Conservation (phyloP, 2,113 vertebrate species). For the Pandion haliaetus region DNA sequence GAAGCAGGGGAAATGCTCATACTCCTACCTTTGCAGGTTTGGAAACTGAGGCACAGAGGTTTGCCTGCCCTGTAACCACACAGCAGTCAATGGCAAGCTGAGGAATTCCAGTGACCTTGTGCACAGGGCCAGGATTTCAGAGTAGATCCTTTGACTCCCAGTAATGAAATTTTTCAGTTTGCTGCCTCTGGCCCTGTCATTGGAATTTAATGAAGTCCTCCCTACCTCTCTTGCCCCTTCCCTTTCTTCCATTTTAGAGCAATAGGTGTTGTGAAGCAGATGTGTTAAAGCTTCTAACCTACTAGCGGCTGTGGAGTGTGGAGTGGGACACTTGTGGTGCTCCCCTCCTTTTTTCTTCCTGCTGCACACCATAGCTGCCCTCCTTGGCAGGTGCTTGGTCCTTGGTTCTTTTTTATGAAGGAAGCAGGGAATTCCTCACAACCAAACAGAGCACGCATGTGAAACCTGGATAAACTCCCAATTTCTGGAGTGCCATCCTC, state of each 20-base stretch:
- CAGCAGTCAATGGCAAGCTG: background rate
- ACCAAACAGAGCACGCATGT: background rate
- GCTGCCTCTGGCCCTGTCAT: background rate
- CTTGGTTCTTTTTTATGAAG: background rate
- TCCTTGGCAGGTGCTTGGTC: background rate
- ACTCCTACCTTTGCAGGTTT: background rate
- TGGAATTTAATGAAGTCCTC: background rate
- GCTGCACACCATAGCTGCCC: accelerated
- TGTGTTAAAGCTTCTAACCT: background rate
- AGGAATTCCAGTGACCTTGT: background rate
- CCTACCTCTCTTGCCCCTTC: background rate
- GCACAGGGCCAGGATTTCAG: background rate
- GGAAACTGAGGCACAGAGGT: background rate
- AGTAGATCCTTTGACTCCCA: background rate
- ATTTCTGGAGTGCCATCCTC: background rate
- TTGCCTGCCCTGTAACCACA: background rate
- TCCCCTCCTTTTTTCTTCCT: background rate
- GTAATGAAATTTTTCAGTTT: background rate
- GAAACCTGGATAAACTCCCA: background rate
- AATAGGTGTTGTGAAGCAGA: background rate
- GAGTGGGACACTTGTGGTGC: background rate
- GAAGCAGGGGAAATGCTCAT: background rate
- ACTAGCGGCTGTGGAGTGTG: background rate
- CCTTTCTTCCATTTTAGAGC: background rate
- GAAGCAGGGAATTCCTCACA: background rate